Base-by-base conservation (phyloP, 2,797 vertebrate species). In the Epinephelus malabaricus region DNA sequence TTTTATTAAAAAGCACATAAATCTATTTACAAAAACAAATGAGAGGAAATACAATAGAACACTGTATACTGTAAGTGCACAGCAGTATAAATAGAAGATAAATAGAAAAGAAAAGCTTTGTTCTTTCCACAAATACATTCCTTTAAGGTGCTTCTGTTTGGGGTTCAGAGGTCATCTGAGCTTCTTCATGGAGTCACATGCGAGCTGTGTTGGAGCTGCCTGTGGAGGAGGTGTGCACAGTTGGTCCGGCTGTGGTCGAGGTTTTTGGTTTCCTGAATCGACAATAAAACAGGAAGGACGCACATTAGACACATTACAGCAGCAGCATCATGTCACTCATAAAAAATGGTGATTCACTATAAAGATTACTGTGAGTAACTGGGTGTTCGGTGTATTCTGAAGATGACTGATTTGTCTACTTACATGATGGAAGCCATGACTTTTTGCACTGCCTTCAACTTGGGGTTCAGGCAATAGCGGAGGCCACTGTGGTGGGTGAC, bases 381-480 rank as follows among this genome's bases (percentile, higher is more conserved):
- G 5, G 12, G 5, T 60, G 6, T 11, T 61, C 17, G 3, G 14
- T 13, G 19, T 66, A 38, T 46, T 60, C 21, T 61, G 21, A 62
- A 34, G 27, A 14, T 51, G 18, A 17, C 12, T 2, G 25, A 76
- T 60, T 58, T 2, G 0, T 49, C 1, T 61, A 90, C 94, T 93
- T 17, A 94, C 93, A 87, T n/a, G n/a, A 94, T 15, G 0, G 0
- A 58, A 10, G 2, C 0, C 47, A 94, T 2, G 4, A 91, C 1
- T 0, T 0, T 70, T 13, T 72, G 64, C 27, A 88, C 59, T 0
- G 8, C 0, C 0, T 1, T 61, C 38, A 68, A 0, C 0, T 69
- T 12, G 1, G 91, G 91, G 72, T 94, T 30, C 86, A 95, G 68
- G 79, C 94, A 95, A 15, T 63, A 92, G 19, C 85, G 81, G 15